Evolutionary conservation across 2,888 invertebrate species (phyloP).

Genomic region (Campoplex nolae): DNA sequence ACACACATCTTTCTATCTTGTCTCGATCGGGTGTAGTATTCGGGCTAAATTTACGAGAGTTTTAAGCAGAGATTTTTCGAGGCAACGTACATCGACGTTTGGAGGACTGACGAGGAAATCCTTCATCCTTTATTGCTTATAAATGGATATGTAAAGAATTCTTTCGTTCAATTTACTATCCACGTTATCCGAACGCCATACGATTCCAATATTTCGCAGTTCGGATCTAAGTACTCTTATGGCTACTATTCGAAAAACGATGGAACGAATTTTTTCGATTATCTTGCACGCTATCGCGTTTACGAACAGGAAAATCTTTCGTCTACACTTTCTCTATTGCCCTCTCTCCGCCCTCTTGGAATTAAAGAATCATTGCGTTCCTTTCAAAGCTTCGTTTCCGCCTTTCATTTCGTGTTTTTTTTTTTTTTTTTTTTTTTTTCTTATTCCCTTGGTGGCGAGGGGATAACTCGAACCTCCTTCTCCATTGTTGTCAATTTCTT

Average conservation of each 20-base stretch:
- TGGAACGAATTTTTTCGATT: constrained; percentile 6
- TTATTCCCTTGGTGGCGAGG: constrained; percentile 1
- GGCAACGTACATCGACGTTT: background rate
- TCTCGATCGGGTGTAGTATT: background rate
- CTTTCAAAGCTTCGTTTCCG: constrained; percentile 11
- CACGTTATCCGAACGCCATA: background rate
- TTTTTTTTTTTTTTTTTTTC: background rate
- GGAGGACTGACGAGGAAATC: background rate
- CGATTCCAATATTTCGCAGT: background rate
- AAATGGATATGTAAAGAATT: background rate
- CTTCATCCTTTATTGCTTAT: background rate
- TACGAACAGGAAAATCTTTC: background rate
- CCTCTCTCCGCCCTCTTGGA: background rate
- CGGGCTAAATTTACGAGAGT: constrained; percentile 63
- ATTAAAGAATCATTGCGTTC: constrained; percentile 32
- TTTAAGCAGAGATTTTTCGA: constrained; percentile 32
- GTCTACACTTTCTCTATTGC: background rate
- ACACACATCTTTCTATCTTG: background rate
- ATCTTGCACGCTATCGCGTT: background rate
- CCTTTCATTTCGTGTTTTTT: constrained; percentile 12
- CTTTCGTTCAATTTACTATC: background rate
- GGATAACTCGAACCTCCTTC: background rate
- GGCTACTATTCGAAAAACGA: background rate
- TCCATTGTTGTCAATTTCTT: constrained; percentile 23
- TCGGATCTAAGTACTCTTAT: background rate